These are phyloP conservation scores for Diabrotica virgifera DNA, from an alignment of 1,140 invertebrate species.

Conservation along the genomic window DNA sequence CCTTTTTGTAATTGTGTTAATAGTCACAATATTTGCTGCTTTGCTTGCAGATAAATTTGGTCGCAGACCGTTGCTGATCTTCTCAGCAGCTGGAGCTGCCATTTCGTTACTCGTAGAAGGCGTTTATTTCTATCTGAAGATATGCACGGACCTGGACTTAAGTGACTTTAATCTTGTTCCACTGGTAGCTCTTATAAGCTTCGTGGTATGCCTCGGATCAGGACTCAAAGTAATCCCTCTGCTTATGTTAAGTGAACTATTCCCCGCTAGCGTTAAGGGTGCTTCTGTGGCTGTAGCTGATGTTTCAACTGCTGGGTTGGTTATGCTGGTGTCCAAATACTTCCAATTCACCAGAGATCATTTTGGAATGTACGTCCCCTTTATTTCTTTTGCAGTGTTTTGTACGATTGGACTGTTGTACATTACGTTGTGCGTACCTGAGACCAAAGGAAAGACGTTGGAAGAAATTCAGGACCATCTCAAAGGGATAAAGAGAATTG, in stretches of 20 bases:
- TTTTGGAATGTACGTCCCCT: conserved; percentile 66
- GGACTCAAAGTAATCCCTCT: conserved; percentile 71
- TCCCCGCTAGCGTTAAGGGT: conserved; percentile 67
- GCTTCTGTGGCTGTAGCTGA: conserved; percentile 68
- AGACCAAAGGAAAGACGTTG: conserved; percentile 80
- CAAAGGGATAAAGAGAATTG: conserved; percentile 23
- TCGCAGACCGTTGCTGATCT: conserved; percentile 62
- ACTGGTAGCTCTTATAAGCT: conserved; percentile 63
- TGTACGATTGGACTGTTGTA: conserved; percentile 63
- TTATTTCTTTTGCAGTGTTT: conserved; percentile 69
- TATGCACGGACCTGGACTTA: conserved; percentile 31
- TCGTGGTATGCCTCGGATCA: conserved; percentile 66
- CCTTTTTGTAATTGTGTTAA: conserved; percentile 64
- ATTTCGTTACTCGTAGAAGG: conserved; percentile 55
- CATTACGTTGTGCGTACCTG: conserved; percentile 66
- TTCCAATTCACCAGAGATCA: conserved; percentile 63
- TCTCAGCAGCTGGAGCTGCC: conserved; percentile 58
- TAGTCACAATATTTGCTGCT: conserved; percentile 61
- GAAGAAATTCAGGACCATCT: conserved; percentile 49
- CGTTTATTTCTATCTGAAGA: conserved; percentile 54
- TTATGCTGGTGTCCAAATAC: conserved; percentile 71
- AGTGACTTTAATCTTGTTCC: conserved; percentile 50
- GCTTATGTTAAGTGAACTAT: conserved; percentile 71
- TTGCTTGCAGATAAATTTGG: conserved; percentile 69
- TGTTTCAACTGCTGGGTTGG: conserved; percentile 66